Conservation (phyloP, 2,888 invertebrate species). For the Heliothis peltigera region DNA sequence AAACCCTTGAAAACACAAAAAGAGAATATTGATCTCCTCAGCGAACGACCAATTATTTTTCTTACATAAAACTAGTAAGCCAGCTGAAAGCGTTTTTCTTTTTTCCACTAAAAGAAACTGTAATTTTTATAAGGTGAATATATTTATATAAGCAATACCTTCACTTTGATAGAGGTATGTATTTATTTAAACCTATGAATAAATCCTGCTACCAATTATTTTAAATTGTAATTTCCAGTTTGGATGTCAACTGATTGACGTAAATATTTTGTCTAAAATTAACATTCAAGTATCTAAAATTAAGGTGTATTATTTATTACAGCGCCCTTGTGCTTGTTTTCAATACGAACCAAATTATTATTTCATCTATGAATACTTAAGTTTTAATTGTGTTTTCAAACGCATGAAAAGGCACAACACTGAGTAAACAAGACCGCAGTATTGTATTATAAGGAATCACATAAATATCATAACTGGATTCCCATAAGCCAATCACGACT, state of each 20-base stretch:
- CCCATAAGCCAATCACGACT: constrained; percentile 10
- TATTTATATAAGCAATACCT: no score
- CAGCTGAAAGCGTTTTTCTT: background rate
- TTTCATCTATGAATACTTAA: no score
- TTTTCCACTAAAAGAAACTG: background rate
- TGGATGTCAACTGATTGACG: constrained; percentile 7
- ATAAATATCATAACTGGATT: constrained; percentile 8
- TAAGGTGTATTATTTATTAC: background rate
- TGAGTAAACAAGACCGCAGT: background rate
- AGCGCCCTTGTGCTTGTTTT: no score
- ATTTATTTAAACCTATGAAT: no score
- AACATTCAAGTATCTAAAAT: background rate
- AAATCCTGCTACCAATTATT: background rate
- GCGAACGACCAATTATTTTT: background rate
- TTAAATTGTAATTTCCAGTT: constrained; percentile 5
- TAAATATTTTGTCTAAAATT: constrained; percentile 10
- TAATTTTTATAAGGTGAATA: no score
- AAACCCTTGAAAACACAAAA: background rate
- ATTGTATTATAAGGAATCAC: constrained; percentile 3
- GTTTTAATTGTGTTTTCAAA: no score
- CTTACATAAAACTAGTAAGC: no score
- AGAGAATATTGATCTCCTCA: background rate
- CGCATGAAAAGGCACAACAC: background rate
- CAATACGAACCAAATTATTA: no score
- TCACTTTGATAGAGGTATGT: no score